Percentiles rank a stretch among this genome's conserved stretches.
Evolutionary conservation across 2,797 vertebrate species (phyloP).

Genomic region (Ptychadena robeensis): DNA sequence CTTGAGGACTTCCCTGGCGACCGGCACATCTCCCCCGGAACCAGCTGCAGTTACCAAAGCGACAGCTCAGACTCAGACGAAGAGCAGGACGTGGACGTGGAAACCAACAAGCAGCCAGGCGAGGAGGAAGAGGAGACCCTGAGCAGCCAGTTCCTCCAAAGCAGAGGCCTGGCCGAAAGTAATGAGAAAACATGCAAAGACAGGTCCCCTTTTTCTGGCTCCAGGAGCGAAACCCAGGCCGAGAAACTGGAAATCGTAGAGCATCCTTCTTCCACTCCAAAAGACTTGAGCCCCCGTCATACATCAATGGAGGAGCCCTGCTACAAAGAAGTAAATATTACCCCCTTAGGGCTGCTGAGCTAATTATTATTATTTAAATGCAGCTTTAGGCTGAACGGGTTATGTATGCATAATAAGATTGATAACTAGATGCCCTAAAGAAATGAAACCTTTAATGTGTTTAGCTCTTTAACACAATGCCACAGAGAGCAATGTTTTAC

Average conservation of each 20-base stretch:
- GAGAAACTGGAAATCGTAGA: slow-evolving; percentile 73
- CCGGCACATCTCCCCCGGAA: slow-evolving; percentile 76
- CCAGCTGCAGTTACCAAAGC: slow-evolving; percentile 88
- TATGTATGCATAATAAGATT: slow-evolving; percentile 85
- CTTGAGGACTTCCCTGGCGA: slow-evolving; percentile 70
- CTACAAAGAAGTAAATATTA: slow-evolving; percentile 97
- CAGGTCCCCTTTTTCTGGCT: slow-evolving; percentile 58
- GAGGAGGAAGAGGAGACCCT: slow-evolving; percentile 79
- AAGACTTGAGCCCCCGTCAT: slow-evolving; percentile 76
- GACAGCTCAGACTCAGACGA: slow-evolving; percentile 82
- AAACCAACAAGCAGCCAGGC: slow-evolving; percentile 79
- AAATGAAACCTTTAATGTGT: slow-evolving; percentile 84
- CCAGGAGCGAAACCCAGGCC: slow-evolving; percentile 66
- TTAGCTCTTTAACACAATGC: slow-evolving; percentile 81
- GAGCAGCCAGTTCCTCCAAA: slow-evolving; percentile 68
- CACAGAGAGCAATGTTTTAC: slow-evolving; percentile 61
- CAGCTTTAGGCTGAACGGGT: slow-evolving; percentile 79
- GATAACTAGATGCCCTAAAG: slow-evolving; percentile 83
- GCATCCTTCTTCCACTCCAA: slow-evolving; percentile 73
- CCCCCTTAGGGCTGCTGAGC: slow-evolving; percentile 77
- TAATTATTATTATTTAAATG: slow-evolving; percentile 88
- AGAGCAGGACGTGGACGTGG: slow-evolving; percentile 81
- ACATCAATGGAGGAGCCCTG: slow-evolving; percentile 83
- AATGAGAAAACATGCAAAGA: slow-evolving; percentile 55
- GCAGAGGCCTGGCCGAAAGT: slow-evolving; percentile 63